Percentiles rank a stretch among this genome's conserved stretches.
Evolutionary conservation across 2,113 vertebrate genomes (phyloP).

Genomic region (Myrmecophaga tridactyla): DNA sequence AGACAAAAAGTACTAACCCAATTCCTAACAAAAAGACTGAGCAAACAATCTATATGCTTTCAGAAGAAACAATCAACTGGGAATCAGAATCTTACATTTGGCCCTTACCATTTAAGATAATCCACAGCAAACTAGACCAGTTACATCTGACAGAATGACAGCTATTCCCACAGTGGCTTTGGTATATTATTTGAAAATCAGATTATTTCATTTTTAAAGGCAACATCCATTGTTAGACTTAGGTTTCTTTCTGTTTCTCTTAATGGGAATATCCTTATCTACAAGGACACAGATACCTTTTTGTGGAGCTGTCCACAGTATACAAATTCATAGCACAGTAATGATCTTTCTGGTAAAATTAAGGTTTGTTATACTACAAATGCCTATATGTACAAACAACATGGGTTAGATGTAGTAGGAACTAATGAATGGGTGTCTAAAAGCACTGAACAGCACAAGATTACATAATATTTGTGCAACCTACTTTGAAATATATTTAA

Average conservation of each 20-base stretch:
- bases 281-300: conserved; percentile 75
- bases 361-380: conserved; percentile 21
- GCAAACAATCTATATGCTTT: neutral
- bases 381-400: conserved; percentile 15
- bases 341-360: conserved; percentile 64
- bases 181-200: conserved; percentile 72
- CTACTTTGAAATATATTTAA: conserved; percentile 57
- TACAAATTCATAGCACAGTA: conserved; percentile 54
- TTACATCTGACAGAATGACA: conserved; percentile 62
- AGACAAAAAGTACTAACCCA: conserved; percentile 3
- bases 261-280: conserved; percentile 75
- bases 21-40: neutral
- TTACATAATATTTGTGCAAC: neutral
- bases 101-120: conserved; percentile 51
- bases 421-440: neutral
- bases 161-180: conserved; percentile 51
- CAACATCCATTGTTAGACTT: conserved; percentile 55
- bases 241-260: conserved; percentile 73
- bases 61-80: neutral
- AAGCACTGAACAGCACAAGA: conserved; percentile 33
- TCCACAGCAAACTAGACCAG: conserved; percentile 58
- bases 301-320: conserved; percentile 33
- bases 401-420: conserved; percentile 22
- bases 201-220: conserved; percentile 71
- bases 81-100: neutral